Evolutionary conservation across 2,888 invertebrate genomes (phyloP).

Genomic region (Pheosia gnoma): DNA sequence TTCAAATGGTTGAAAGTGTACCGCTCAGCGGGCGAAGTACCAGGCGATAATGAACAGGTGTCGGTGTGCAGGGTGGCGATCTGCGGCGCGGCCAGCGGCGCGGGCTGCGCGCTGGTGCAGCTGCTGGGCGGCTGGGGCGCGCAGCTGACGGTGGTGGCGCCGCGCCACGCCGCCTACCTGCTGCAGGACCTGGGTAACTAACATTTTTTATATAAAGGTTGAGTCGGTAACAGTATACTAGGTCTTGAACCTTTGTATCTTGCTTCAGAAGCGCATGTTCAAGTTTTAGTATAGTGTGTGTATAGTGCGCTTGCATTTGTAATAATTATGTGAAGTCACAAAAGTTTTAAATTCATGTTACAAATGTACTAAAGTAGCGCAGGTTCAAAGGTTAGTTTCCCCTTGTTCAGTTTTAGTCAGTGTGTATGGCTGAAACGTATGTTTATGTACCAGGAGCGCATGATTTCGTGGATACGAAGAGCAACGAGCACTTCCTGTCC

Average conservation of each 20-base stretch:
- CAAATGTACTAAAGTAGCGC: too few species aligned
- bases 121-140: constrained; percentile 67
- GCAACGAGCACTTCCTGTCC: constrained; percentile 30
- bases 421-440: not conserved
- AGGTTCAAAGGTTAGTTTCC: too few species aligned
- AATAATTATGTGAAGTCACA: too few species aligned
- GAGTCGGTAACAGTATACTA: too few species aligned
- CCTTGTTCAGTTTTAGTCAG: too few species aligned
- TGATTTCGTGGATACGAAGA: constrained; percentile 56
- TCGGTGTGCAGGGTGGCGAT: constrained; percentile 60
- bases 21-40: not conserved
- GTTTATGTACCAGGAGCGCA: constrained; percentile 49
- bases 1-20: too few species aligned
- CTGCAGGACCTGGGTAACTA: constrained; percentile 61
- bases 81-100: constrained; percentile 68
- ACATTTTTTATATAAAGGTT: not conserved
- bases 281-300: too few species aligned
- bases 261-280: too few species aligned
- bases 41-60: constrained; percentile 6
- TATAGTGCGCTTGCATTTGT: too few species aligned
- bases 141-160: constrained; percentile 59
- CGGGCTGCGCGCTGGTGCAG: constrained; percentile 69
- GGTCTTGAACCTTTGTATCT: too few species aligned
- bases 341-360: too few species aligned
- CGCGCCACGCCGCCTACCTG: constrained; percentile 49